A percentile compares a stretch with the other conserved stretches of the same genome.
Conservation (phyloP, 2,888 invertebrate species). For the Diadromus collaris region DNA sequence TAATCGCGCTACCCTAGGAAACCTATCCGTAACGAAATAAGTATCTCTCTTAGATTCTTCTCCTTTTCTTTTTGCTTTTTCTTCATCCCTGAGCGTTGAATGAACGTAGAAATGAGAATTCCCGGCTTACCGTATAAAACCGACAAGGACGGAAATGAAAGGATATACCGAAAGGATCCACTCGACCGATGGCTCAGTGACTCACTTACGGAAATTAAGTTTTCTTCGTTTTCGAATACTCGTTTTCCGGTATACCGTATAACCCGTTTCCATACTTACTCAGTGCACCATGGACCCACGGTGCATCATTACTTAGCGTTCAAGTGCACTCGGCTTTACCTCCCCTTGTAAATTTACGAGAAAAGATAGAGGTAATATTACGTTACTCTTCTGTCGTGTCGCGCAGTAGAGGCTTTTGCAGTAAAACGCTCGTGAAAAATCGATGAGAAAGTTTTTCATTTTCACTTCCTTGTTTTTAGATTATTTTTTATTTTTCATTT, state of each 20-base stretch:
- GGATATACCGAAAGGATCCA: constrained; percentile 48
- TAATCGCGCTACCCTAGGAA: constrained; percentile 4
- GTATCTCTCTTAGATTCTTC: background rate
- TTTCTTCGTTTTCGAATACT: constrained; percentile 33
- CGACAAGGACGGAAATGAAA: constrained; percentile 29
- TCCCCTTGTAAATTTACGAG: constrained; percentile 7
- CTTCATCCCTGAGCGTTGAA: constrained; percentile 7
- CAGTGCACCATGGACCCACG: background rate
- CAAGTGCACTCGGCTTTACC: constrained; percentile 19
- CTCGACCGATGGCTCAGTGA: constrained; percentile 49
- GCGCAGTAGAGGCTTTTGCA: background rate
- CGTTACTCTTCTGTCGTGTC: background rate
- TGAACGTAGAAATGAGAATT: constrained; percentile 22
- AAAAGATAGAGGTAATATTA: constrained; percentile 19
- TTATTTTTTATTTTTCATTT: background rate
- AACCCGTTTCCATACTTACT: constrained; percentile 14
- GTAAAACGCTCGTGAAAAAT: constrained; percentile 7
- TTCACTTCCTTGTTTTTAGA: background rate
- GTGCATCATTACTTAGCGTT: constrained; percentile 32
- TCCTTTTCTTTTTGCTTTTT: background rate
- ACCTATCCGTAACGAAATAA: constrained; percentile 8
- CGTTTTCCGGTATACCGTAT: constrained; percentile 29
- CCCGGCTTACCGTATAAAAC: constrained; percentile 14
- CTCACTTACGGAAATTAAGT: constrained; percentile 61
- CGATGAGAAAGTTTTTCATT: constrained; percentile 6